Evolutionary conservation across 2,113 vertebrate genomes (phyloP).

Genomic region (Hippocampus abdominalis): DNA sequence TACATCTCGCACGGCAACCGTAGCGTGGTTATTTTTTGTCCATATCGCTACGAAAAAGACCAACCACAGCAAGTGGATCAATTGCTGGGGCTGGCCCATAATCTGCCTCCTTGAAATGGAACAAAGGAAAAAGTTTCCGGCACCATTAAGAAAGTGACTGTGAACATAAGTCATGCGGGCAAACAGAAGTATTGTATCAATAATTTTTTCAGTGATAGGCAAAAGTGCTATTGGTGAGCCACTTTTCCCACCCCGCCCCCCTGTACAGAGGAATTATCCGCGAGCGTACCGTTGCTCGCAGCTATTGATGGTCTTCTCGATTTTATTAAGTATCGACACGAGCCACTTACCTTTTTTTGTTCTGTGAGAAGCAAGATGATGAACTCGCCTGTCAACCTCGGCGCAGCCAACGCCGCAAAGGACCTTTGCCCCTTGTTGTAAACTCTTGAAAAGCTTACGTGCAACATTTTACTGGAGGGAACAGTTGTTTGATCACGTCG

Average conservation of each 20-base stretch:
- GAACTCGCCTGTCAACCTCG: background rate
- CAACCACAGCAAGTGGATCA: constrained; percentile 25
- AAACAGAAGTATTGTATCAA: background rate
- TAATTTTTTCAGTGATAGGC: background rate
- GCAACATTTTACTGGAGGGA: constrained; percentile 6
- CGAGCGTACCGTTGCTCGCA: no score
- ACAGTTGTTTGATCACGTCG: constrained; percentile 9
- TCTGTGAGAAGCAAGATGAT: background rate
- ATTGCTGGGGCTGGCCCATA: constrained; percentile 8
- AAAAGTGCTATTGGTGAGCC: no score
- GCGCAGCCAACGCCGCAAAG: constrained; percentile 7
- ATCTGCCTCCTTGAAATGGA: background rate
- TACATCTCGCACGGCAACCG: background rate
- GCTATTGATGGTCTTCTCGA: background rate
- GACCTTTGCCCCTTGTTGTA: constrained; percentile 48
- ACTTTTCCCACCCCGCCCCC: no score
- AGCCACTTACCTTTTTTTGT: constrained; percentile 33
- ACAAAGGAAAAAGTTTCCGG: background rate
- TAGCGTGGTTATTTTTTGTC: background rate
- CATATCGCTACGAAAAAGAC: background rate
- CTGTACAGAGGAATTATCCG: no score
- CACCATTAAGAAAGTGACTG: background rate
- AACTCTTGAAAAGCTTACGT: constrained; percentile 20
- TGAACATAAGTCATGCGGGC: background rate
- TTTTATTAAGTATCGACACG: background rate